Conservation (phyloP, 2,888 invertebrate species). For the Fragum sueziense region DNA sequence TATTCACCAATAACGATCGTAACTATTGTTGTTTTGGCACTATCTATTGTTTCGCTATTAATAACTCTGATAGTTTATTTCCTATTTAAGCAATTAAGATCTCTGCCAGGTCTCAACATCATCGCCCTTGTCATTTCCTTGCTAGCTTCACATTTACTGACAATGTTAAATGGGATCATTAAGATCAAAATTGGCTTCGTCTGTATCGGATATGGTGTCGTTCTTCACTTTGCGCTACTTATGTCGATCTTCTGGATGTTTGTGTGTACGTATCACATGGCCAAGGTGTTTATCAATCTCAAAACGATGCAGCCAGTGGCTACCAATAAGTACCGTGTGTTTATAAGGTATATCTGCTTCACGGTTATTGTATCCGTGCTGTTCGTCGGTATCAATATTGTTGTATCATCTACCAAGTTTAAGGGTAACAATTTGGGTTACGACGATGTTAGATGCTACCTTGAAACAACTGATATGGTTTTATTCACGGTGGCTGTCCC, state of each 20-base stretch:
- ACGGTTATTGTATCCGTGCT: not conserved
- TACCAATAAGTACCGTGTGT: not conserved
- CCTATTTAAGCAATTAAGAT: slow-evolving; percentile 26
- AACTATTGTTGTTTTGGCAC: slow-evolving; percentile 25
- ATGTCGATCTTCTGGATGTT: slow-evolving; percentile 29
- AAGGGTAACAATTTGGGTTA: slow-evolving; percentile 23
- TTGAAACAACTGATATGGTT: slow-evolving; percentile 21
- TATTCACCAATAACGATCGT: not conserved
- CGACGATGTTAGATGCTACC: slow-evolving; percentile 46
- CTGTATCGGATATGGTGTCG: slow-evolving; percentile 30
- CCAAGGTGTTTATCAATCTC: slow-evolving; percentile 40
- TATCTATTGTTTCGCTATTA: slow-evolving; percentile 35
- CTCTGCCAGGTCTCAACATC: slow-evolving; percentile 44
- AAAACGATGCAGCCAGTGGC: slow-evolving; percentile 4
- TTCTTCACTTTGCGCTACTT: slow-evolving; percentile 10
- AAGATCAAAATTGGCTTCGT: slow-evolving; percentile 13
- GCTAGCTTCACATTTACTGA: slow-evolving; percentile 20
- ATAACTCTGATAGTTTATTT: slow-evolving; percentile 33
- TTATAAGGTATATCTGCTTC: slow-evolving; percentile 17
- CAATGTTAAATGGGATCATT: slow-evolving; percentile 21
- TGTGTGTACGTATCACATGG: slow-evolving; percentile 47
- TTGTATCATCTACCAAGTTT: not conserved
- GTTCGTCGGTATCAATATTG: slow-evolving; percentile 18
- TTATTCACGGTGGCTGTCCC: slow-evolving; percentile 45
- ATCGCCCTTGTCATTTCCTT: slow-evolving; percentile 28